Evolutionary conservation across 1,140 invertebrate species (phyloP), one percentile per base, ranked within the genome.

Genomic region (Dinoponera quadriceps): DNA sequence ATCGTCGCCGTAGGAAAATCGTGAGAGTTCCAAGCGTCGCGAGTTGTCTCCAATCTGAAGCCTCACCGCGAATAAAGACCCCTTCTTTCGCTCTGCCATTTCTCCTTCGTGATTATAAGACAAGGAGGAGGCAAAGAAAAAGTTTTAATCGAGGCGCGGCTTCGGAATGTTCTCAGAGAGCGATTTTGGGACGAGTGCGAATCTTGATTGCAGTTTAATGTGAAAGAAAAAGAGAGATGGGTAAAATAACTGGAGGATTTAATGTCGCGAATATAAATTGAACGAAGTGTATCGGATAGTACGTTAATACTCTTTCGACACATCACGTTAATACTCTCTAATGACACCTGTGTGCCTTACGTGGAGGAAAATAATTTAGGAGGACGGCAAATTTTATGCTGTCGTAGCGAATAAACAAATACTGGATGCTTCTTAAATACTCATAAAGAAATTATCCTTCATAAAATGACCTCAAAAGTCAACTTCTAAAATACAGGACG

Each of bases 121-220:
- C 29, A 66, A 44, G 27, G 7, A 11, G 66, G 44, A 77, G 38
- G 48, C 38, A 54, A 55, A 55, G 62, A 66, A 55, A 66, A 54
- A 77, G 27, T 65, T 75, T 62, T 77, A 77, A 54, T 77, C 62
- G 54, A 49, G 20, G 11, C 33, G n/a, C 20, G 29, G 20, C 11
- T 66, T 66, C 20, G 38, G 38, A 9, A 9, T 44, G 7, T 33
- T 3, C 22, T 38, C 20, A 54, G 65, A 77, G 54, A 38, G 4
- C 27, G 16, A 66, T 62, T 44, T 11, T 0, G 38, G 11, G 38
- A 44, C 38, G 38, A 44, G 38, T 20, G 44, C 51, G 27, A 38
- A 65, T 51, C 27, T 66, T 11, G 1, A 3, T 14, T 22, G 11
- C n/a, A n/a, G 38, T 66, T 66, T 38, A 77, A 51, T 25, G n/a